phyloP scores from a whole-genome alignment of 2,113 vertebrate genomes.

The Rhynchomys soricoides region DNA sequence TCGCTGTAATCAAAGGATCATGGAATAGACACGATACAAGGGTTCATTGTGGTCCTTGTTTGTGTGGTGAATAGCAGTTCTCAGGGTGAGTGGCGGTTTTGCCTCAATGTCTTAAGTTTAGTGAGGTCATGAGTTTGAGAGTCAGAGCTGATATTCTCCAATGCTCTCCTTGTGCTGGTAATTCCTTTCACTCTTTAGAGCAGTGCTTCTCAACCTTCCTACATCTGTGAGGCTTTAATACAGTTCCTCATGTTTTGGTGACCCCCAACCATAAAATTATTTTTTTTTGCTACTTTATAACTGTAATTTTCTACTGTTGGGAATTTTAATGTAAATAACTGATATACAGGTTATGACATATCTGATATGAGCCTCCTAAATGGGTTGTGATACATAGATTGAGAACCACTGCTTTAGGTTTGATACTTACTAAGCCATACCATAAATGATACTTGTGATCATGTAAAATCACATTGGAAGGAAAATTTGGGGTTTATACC shows the following conservation, averaged over 20 bases:
- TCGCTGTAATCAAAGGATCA: slow-evolving; percentile 3
- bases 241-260: not conserved
- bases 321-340: not conserved
- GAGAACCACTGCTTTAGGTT: not conserved
- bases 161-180: not conserved
- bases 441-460: not conserved
- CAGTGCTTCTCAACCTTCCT: not conserved
- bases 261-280: not conserved
- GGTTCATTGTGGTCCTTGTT: slow-evolving; percentile 30
- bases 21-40: not conserved
- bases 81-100: not conserved
- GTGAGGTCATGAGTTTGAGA: not conserved
- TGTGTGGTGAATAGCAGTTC: not conserved
- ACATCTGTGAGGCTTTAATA: not conserved
- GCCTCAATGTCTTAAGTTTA: slow-evolving; percentile 1
- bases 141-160: not conserved
- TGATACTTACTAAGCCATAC: not conserved
- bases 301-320: not conserved
- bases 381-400: not conserved
- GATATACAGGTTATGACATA: not conserved
- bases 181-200: slow-evolving; percentile 4
- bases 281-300: not conserved
- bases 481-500: not conserved
- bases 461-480: not conserved
- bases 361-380: not conserved